Evolutionary conservation across 2,113 vertebrate species (phyloP).

Genomic region (Potamarius usumacintae): DNA sequence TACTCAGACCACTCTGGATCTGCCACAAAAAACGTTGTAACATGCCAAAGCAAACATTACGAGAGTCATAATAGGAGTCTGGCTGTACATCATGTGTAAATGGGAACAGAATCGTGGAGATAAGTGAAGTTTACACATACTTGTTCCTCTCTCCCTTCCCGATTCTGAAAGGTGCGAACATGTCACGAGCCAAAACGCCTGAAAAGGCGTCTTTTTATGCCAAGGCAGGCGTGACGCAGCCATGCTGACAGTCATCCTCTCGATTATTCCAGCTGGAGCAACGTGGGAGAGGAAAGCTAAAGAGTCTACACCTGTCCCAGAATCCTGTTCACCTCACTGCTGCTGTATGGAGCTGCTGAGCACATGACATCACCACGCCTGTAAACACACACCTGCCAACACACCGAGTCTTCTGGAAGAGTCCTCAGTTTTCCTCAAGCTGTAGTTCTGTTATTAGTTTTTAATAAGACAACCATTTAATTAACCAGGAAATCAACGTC

Average conservation of each 20-base stretch:
- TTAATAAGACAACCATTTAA: background rate
- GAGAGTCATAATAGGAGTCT: background rate
- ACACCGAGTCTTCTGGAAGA: background rate
- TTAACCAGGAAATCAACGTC: background rate
- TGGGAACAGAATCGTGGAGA: background rate
- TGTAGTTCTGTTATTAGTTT: background rate
- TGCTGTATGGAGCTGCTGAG: slow-evolving; percentile 42
- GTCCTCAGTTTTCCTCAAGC: background rate
- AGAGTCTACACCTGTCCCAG: slow-evolving; percentile 40
- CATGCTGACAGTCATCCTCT: slow-evolving; percentile 50
- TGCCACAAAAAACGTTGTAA: slow-evolving; percentile 17
- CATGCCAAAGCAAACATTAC: slow-evolving; percentile 37
- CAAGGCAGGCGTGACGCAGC: slow-evolving; percentile 52
- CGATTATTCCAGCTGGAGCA: slow-evolving; percentile 31
- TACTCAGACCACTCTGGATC: slow-evolving; percentile 13
- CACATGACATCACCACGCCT: slow-evolving; percentile 38
- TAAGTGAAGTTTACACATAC: slow-evolving; percentile 29
- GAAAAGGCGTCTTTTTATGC: slow-evolving; percentile 56
- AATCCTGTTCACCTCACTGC: slow-evolving; percentile 50
- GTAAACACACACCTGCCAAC: slow-evolving; percentile 32
- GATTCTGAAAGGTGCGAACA: slow-evolving; percentile 49
- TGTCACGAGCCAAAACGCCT: slow-evolving; percentile 50
- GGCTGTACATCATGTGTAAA: slow-evolving; percentile 8
- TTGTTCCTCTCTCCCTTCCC: slow-evolving; percentile 7
- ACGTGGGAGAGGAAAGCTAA: slow-evolving; percentile 37